These are phyloP conservation scores for Darevskia nairensis DNA, from an alignment of 2,797 vertebrate species.

Conservation along the genomic window DNA sequence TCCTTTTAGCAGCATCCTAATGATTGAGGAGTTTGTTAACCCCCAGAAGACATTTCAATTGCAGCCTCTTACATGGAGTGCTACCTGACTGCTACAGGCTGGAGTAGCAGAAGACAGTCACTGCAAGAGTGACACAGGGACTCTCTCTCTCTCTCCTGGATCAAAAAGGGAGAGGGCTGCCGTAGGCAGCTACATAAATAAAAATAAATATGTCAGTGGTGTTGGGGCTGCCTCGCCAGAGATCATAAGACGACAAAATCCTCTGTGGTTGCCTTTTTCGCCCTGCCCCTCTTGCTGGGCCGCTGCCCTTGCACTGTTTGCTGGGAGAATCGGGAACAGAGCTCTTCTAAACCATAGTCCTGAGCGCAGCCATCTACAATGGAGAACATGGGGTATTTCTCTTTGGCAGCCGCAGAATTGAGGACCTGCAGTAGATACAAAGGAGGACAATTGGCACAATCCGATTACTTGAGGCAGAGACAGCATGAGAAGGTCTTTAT, in stretches of 20 bases:
- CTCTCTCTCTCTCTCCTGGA: background rate
- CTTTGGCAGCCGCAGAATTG: slow-evolving; percentile 78
- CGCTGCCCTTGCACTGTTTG: slow-evolving; percentile 71
- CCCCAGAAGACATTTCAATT: background rate
- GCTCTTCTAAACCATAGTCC: slow-evolving; percentile 85
- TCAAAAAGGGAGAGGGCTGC: background rate
- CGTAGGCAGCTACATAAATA: slow-evolving; percentile 21
- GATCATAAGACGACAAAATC: slow-evolving; percentile 91
- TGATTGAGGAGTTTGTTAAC: background rate
- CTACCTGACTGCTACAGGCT: background rate
- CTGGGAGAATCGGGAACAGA: slow-evolving; percentile 74
- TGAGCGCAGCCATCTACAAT: slow-evolving; percentile 88
- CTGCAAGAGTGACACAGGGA: background rate
- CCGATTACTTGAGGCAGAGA: background rate
- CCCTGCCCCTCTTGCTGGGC: slow-evolving; percentile 67
- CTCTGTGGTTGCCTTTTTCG: slow-evolving; percentile 82
- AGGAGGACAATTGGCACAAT: background rate
- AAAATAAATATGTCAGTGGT: slow-evolving; percentile 19
- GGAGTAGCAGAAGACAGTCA: background rate
- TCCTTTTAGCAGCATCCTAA: background rate
- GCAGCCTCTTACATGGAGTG: background rate
- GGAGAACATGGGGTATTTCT: slow-evolving; percentile 92
- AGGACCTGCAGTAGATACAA: slow-evolving; percentile 79
- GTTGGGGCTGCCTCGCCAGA: background rate
- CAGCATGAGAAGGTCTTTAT: too few relatives aligned